phyloP scores from a whole-genome alignment of 2,797 vertebrate genomes.

The Sus cebifrons region DNA sequence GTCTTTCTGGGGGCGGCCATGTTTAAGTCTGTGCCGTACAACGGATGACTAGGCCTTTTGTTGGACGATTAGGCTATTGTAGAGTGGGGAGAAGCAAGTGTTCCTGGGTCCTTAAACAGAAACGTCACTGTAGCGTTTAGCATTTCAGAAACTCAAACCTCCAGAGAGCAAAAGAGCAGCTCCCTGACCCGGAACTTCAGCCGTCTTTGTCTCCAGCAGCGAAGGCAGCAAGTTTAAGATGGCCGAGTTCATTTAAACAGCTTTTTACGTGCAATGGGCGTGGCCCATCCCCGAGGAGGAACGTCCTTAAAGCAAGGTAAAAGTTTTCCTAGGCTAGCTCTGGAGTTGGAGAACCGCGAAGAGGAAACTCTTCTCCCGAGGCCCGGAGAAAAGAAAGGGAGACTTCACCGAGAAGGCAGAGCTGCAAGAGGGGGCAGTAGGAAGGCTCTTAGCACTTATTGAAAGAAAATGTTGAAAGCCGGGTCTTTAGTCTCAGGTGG shows the following conservation, averaged over 20 bases:
- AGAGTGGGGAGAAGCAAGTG: neutral
- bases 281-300: neutral
- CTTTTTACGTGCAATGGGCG: neutral
- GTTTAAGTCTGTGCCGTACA: neutral
- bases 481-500: neutral
- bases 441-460: neutral
- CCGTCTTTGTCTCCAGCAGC: conserved; percentile 9
- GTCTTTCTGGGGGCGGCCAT: neutral
- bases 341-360: too few species aligned
- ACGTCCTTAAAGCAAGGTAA: neutral
- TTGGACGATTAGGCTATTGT: neutral
- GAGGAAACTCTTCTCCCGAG: neutral
- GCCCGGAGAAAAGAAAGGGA: rapidly evolving
- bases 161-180: neutral
- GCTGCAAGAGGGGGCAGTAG: neutral
- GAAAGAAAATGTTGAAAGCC: neutral
- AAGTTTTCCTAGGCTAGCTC: neutral
- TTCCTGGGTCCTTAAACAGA: neutral
- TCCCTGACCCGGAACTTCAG: neutral
- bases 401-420: neutral
- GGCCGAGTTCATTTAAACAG: neutral
- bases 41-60: neutral
- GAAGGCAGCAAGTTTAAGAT: neutral
- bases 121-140: neutral
- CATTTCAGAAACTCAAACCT: neutral